phyloP scores from a whole-genome alignment of 1,140 invertebrate species.

The Branchinecta lindahli region DNA sequence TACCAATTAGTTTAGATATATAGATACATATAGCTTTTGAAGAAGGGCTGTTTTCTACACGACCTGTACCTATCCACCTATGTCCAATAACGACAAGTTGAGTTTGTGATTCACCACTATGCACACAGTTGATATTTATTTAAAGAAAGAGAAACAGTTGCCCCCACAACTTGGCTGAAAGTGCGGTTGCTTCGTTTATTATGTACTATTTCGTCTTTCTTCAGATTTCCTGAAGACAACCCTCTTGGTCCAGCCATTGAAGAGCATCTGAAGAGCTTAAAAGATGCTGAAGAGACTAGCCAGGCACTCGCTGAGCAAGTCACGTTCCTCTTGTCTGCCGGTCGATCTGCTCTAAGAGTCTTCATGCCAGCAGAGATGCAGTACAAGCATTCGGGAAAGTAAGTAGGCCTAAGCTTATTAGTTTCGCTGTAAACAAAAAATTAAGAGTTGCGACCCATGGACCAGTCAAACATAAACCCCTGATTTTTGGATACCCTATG shows the following conservation, averaged over 20 bases:
- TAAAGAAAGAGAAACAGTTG: too few species aligned
- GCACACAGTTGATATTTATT: too few species aligned
- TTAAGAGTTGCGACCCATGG: too few species aligned
- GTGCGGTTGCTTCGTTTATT: neutral
- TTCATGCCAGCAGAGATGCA: neutral
- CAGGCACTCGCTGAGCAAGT: neutral
- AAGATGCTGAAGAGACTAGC: neutral
- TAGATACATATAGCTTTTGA: too few species aligned
- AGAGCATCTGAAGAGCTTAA: neutral
- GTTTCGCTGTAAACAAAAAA: too few species aligned
- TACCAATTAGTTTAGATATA: too few species aligned
- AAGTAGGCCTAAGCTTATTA: neutral
- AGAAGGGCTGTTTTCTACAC: too few species aligned
- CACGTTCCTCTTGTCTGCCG: neutral
- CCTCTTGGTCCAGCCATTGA: neutral
- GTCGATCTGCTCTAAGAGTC: neutral
- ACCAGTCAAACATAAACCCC: too few species aligned
- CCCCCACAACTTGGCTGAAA: neutral
- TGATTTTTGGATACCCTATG: too few species aligned
- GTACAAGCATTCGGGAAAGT: conserved; percentile 6
- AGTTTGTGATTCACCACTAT: too few species aligned
- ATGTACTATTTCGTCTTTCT: neutral
- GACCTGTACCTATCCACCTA: too few species aligned
- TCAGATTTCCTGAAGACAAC: neutral
- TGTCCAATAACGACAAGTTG: too few species aligned